Conservation (phyloP, 2,888 invertebrate species). For the Apoda limacodes region DNA sequence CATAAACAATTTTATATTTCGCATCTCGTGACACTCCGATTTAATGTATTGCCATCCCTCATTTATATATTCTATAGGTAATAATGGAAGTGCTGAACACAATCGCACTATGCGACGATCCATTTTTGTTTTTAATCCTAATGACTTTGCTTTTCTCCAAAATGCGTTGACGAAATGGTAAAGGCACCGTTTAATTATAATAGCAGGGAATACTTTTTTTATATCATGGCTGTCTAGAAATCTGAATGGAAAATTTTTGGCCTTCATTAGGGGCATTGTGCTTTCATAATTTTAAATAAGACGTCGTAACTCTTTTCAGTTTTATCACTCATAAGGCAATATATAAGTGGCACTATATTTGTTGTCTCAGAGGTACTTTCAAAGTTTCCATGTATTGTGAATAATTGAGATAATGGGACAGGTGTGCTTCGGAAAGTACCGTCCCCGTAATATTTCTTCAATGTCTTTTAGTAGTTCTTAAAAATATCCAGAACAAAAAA, state of each 20-base stretch:
- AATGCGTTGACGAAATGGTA: constrained; percentile 3
- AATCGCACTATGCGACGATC: too few species aligned
- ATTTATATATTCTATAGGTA: too few species aligned
- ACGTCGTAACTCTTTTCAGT: constrained; percentile 1
- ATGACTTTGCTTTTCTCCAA: constrained; percentile 4
- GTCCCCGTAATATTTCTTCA: too few species aligned
- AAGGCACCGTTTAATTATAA: constrained; percentile 1
- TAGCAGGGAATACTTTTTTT: constrained; percentile 3
- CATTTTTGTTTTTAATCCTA: too few species aligned
- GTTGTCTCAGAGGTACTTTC: constrained; percentile 2
- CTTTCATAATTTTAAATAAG: constrained; percentile 2
- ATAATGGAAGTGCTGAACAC: too few species aligned
- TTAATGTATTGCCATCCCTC: too few species aligned
- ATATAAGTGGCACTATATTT: background rate
- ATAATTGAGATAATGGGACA: too few species aligned
- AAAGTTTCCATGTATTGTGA: constrained; percentile 2
- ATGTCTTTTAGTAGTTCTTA: too few species aligned
- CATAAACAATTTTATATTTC: too few species aligned
- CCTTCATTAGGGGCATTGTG: constrained; percentile 1
- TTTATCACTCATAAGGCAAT: constrained; percentile 4
- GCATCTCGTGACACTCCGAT: too few species aligned
- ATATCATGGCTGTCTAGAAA: constrained; percentile 1
- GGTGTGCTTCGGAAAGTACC: too few species aligned
- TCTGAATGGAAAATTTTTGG: constrained; percentile 3
- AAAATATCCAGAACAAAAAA: too few species aligned